A percentile compares a stretch with the other conserved stretches of the same genome.
phyloP scores from a whole-genome alignment of 2,113 vertebrate species.

The Acrocephalus kingi region DNA sequence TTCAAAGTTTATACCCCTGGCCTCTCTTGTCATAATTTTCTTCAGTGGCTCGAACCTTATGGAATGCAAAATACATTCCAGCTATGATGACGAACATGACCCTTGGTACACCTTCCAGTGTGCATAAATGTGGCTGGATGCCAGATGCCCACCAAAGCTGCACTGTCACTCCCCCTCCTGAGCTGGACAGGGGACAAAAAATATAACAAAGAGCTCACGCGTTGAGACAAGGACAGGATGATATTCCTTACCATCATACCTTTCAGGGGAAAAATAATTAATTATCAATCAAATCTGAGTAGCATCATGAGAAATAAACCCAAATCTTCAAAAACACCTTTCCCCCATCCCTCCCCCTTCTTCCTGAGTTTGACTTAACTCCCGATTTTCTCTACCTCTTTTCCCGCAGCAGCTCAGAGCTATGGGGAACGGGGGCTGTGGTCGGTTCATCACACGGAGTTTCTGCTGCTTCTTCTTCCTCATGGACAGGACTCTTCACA shows the following conservation, averaged over 20 bases:
- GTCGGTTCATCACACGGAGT: accelerated
- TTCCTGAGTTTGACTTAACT: not conserved
- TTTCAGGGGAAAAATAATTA: not conserved
- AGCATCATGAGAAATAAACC: not conserved
- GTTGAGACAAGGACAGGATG: not conserved
- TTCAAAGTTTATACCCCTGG: not conserved
- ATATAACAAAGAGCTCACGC: not conserved
- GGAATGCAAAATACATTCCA: slow-evolving; percentile 11
- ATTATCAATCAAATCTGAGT: not conserved
- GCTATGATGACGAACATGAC: not conserved
- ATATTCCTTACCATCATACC: not conserved
- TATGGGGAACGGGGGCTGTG: accelerated
- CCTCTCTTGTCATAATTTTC: not conserved
- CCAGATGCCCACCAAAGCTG: not conserved
- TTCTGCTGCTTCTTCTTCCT: not conserved
- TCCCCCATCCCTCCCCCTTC: not conserved
- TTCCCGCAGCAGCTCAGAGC: not conserved
- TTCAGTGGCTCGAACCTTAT: not conserved
- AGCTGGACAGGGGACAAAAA: not conserved
- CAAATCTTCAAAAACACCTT: not conserved
- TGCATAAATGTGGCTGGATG: not conserved
- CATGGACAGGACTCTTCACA: not conserved
- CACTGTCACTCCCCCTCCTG: not conserved
- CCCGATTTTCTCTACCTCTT: not conserved
- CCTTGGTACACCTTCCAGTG: not conserved